Conservation (phyloP, 2,888 invertebrate species). For the Cancer borealis region DNA sequence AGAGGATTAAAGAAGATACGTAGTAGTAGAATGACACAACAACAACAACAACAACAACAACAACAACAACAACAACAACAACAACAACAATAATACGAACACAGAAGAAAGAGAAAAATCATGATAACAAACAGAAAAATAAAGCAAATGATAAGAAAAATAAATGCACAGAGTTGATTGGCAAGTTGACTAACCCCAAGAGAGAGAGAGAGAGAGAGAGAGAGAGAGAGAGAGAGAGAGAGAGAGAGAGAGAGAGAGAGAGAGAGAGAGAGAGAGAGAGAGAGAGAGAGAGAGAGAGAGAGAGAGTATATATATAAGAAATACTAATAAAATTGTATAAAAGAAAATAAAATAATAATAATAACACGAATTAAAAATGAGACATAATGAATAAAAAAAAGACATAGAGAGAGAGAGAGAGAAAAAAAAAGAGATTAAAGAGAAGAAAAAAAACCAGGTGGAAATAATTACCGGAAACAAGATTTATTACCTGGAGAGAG, state of each 20-base stretch:
- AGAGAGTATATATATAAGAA: neutral
- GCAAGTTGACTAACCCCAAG: neutral
- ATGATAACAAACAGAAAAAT: neutral
- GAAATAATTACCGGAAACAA: too few relatives aligned
- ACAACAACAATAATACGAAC: neutral
- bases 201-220: slow-evolving; percentile 30
- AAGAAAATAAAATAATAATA: neutral
- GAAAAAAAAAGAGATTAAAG: too few relatives aligned
- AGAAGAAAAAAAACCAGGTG: neutral
- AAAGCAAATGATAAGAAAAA: neutral
- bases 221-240: neutral
- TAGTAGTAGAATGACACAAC: neutral
- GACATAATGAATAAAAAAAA: neutral
- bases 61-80: neutral
- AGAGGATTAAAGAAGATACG: neutral
- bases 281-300: neutral
- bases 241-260: slow-evolving; percentile 7
- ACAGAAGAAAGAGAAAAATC: too few relatives aligned
- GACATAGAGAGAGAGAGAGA: too few relatives aligned
- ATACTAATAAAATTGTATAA: neutral
- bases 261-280: neutral
- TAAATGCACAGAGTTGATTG: neutral
- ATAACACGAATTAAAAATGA: neutral
- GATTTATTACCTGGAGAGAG: too few relatives aligned
- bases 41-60: neutral